Conservation (phyloP, 2,113 vertebrate genomes). For the Rhinolophus ferrumequinum region DNA sequence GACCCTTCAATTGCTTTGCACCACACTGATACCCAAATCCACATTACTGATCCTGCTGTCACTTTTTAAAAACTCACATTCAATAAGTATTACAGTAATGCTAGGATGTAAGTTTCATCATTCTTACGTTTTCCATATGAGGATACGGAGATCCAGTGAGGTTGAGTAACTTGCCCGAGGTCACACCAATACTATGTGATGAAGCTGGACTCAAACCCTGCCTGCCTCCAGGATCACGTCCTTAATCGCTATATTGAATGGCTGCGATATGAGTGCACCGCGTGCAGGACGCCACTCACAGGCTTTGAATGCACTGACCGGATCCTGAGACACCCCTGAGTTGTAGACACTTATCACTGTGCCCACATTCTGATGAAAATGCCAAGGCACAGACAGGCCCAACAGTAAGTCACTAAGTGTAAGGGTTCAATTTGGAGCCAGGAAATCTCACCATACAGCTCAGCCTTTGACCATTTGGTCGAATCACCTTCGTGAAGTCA, state of each 20-base stretch:
- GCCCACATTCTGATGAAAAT: not conserved
- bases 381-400: no score
- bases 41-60: not conserved
- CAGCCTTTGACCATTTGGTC: not conserved
- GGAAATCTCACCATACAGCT: not conserved
- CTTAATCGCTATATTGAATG: not conserved
- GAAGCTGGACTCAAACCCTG: not conserved
- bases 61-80: not conserved
- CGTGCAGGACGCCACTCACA: no score
- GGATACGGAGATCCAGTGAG: not conserved
- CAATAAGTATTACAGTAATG: no score
- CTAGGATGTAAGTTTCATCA: not conserved
- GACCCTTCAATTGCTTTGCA: not conserved
- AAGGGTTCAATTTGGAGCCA: not conserved
- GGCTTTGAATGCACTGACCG: not conserved
- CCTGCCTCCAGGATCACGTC: not conserved
- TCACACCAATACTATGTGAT: not conserved
- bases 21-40: not conserved
- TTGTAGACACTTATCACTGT: not conserved
- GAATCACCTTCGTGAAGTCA: not conserved
- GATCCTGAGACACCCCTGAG: not conserved
- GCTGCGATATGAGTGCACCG: not conserved
- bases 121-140: not conserved
- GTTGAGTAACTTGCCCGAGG: not conserved
- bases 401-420: not conserved